Base-by-base conservation (phyloP, 2,113 vertebrate genomes). In the Mustela lutreola region DNA sequence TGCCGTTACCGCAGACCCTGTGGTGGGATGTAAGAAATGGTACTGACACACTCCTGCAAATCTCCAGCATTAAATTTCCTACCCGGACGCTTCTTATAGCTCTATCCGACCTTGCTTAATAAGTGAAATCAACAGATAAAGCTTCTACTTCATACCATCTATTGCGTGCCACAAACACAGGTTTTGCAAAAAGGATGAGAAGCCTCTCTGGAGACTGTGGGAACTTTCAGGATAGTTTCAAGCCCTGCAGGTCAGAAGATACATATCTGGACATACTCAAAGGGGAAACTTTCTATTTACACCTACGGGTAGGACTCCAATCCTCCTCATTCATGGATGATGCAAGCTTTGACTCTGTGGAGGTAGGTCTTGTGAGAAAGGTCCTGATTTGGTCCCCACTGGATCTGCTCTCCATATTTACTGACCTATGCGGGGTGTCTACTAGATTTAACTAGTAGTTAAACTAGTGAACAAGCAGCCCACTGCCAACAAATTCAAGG, bases 121-220 rank as follows among this genome's bases (percentile, higher is more conserved):
- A 78, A 85, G 78, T 33, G 81, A 95, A 60, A 82, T 65, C 95
- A 87, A 89, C 53, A 63, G 88, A 83, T 81, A 39, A 60, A 94
- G 50, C 80, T 90, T 87, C 90, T 31, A 19, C 45, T 76, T 67
- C 84, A 16, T 42, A 31, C 90, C 90, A 85, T 96, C 91, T 98
- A 93, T 11, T 84, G 36, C 7, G 76, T 91, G 96, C 94, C 94
- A 83, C 89, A 92, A 65, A 89, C 36, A 48, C 76, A 11, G 56
- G 33, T 56, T 96, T 92, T 92, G 45, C 80, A 56, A 87, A 87
- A 92, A 45, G 63, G 42, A 81, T 56, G 84, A 95, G 60, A 92
- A 95, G 31, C 67, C 48, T 70, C 79, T 93, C 91, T 76, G 31
- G 94, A 94, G 76, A 82, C 0, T 9, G 75, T 1, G 4, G 81